These are phyloP conservation scores for Protodeltote pygarga DNA, from an alignment of 2,888 invertebrate genomes.

Conservation along the genomic window DNA sequence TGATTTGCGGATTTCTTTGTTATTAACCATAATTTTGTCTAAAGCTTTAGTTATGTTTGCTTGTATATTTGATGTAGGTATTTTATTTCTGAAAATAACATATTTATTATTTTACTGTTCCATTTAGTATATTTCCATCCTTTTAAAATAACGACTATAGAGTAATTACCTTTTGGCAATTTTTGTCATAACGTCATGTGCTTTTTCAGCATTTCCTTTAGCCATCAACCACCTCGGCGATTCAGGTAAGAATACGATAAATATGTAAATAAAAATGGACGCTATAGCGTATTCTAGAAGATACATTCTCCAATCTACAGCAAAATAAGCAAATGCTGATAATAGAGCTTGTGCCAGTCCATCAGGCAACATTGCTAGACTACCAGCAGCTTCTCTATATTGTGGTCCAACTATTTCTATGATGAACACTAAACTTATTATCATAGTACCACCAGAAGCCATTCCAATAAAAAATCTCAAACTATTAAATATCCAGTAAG, in stretches of 20 bases:
- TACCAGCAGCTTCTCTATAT: constrained; percentile 72
- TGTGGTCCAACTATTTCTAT: constrained; percentile 88
- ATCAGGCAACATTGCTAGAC: constrained; percentile 58
- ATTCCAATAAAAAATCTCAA: constrained; percentile 89
- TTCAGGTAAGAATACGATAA: constrained; percentile 60
- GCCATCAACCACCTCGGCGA: constrained; percentile 69
- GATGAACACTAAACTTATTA: constrained; percentile 76
- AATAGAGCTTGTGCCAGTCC: constrained; percentile 59
- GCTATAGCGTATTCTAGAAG: constrained; percentile 51
- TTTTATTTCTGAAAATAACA: constrained; percentile 67
- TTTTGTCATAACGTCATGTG: constrained; percentile 52
- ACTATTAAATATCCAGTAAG: constrained; percentile 83
- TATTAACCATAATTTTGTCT: constrained; percentile 49
- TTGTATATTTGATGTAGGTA: constrained; percentile 51
- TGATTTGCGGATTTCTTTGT: constrained; percentile 38
- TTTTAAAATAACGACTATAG: not conserved
- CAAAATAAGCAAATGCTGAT: constrained; percentile 61
- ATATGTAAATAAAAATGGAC: constrained; percentile 51
- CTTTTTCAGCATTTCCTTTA: constrained; percentile 57
- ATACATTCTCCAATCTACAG: constrained; percentile 62
- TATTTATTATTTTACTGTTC: not conserved
- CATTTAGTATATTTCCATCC: not conserved
- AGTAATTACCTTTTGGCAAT: constrained; percentile 62
- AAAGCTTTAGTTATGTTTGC: constrained; percentile 52
- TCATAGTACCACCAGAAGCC: constrained; percentile 92